Conservation (phyloP, 2,888 invertebrate genomes). For the Acanthosepion esculentum region DNA sequence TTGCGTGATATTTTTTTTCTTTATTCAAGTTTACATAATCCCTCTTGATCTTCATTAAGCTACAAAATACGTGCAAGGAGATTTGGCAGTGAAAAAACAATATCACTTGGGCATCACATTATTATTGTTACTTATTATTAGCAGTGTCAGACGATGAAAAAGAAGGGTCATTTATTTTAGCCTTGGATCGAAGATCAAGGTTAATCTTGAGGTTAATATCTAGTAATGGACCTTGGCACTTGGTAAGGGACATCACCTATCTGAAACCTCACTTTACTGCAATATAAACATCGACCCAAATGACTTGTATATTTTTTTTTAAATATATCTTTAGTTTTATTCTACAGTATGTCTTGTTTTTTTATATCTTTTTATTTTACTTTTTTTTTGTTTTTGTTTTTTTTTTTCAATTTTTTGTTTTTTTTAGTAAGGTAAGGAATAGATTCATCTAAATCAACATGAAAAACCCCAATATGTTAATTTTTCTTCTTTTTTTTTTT, state of each 20-base stretch:
- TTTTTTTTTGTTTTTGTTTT: neutral
- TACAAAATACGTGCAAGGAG: neutral
- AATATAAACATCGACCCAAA: neutral
- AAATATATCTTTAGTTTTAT: neutral
- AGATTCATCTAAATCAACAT: neutral
- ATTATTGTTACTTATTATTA: neutral
- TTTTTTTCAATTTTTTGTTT: neutral
- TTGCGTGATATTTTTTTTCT: neutral
- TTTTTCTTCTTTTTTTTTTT: neutral
- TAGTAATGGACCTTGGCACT: neutral
- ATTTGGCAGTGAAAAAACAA: neutral
- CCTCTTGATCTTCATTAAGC: neutral
- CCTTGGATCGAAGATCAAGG: neutral
- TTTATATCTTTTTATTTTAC: neutral
- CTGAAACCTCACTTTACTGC: neutral
- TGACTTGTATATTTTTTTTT: neutral
- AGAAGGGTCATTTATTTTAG: neutral
- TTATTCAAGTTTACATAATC: neutral
- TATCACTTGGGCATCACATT: neutral
- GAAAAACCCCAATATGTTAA: no score
- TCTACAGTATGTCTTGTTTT: neutral
- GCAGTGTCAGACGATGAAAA: neutral
- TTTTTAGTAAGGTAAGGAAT: neutral
- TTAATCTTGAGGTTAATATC: neutral
- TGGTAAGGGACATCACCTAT: neutral